Evolutionary conservation across 2,888 invertebrate species (phyloP).

Genomic region (Dynastes grantii): DNA sequence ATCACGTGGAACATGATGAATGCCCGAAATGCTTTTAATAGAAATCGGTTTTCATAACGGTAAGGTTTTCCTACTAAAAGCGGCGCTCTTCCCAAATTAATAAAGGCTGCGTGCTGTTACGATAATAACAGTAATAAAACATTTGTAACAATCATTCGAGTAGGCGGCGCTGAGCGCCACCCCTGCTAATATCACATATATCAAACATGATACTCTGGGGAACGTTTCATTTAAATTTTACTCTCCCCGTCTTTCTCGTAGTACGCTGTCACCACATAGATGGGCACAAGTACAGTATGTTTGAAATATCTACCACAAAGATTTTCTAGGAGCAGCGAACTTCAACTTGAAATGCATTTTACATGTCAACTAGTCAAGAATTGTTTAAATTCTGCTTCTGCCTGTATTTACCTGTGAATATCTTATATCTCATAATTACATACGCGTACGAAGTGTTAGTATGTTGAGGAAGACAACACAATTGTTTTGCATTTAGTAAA

Average conservation of each 20-base stretch:
- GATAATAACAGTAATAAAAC: constrained; percentile 63
- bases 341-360: too few species aligned
- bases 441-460: too few species aligned
- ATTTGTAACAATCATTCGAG: constrained; percentile 60
- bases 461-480: too few species aligned
- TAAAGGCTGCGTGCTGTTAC: constrained; percentile 58
- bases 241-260: background rate
- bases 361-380: too few species aligned
- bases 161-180: constrained; percentile 51
- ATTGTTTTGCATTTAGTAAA: too few species aligned
- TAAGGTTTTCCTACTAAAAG: background rate
- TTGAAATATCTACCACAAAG: background rate
- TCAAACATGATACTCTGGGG: constrained; percentile 63
- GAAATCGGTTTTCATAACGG: constrained; percentile 16
- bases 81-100: constrained; percentile 34
- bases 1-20: constrained; percentile 25
- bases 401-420: too few species aligned
- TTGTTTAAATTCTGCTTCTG: too few species aligned
- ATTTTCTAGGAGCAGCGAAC: too few species aligned
- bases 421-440: too few species aligned
- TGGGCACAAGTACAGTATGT: background rate
- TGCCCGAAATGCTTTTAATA: constrained; percentile 10
- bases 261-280: background rate
- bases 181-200: constrained; percentile 63
- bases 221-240: constrained; percentile 37